Base-by-base conservation (phyloP, 1,140 invertebrate species). In the Spodoptera litura region DNA sequence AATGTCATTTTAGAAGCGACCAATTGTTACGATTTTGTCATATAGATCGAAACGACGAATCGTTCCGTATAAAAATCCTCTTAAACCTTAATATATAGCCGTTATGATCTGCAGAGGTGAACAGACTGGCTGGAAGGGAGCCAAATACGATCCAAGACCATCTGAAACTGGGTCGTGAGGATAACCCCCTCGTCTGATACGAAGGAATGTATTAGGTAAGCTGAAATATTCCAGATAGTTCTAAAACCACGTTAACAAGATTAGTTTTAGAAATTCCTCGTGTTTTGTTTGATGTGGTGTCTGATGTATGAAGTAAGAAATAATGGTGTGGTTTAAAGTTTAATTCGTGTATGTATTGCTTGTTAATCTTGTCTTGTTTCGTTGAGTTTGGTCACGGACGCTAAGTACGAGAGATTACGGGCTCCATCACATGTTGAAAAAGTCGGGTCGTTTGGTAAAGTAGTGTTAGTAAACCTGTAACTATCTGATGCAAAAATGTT, bases 21-120 rank as follows among this genome's bases (percentile, higher is more conserved):
- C 20, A 20, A 20, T 20, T 20, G 20, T 20, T 20, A 20, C 20
- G 20, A 0, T 20, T 20, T 20, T 20, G 20, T 20, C 31, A 44
- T 10, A 44, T 44, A 44, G 38, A 9, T 38, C 38, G 5, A 38
- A 44, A 44, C 38, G 38, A 44, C 9, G 9, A 8, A 44, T 44
- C 38, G 38, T 44, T 6, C 8, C 38, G 1, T 44, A 44, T 44
- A 6, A 44, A 10, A 6, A 44, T 1, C 4, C 38, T 6, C 1
- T 44, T 44, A 44, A 44, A 44, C 5, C 38, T 31, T 5, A 62
- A 62, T 66, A 66, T 66, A 53, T 66, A 20, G 49, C 38, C 62
- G 38, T 35, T 66, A 66, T 70, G 66, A 70, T 51, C 20, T 70
- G 66, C 62, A 66, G 35, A 66, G 62, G 62, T 66, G 62, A 44